Evolutionary conservation across 2,797 vertebrate species (phyloP), one percentile per base, ranked within the genome.

Genomic region (Falco cherrug): DNA sequence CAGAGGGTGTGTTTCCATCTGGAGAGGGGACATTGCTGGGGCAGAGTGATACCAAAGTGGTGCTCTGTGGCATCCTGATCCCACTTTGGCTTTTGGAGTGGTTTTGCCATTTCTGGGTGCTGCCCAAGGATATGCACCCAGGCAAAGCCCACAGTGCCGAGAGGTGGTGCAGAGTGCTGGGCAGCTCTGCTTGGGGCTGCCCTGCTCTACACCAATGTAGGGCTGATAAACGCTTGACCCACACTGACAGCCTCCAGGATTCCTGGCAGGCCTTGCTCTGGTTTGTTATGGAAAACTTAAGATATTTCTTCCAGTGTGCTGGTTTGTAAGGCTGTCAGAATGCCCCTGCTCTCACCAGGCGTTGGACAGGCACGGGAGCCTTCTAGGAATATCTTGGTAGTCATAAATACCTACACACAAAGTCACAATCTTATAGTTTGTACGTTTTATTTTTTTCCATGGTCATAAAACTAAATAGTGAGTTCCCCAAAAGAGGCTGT

Each of bases 121-220:
- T 41, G 26, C 48, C 65, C 24, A n/a, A n/a, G 54, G 35, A 13
- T 6, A 6, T 5, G 15, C 16, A 43, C 8, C 41, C 41, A 5
- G 37, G 39, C 48, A 84, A 33, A 84, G 22, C 21, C 39, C 10
- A 25, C n/a, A 3, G 4, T 4, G 4, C n/a, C 4, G 41, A 35
- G 28, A 33, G 48, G 71, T 41, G 37, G 12, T 77, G 68, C 24
- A 18, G 73, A 26, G 56, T 4, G 1, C 39, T 1, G 14, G 21
- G 56, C 4, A 2, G 48, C 70, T 68, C 43, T 71, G 47, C 56
- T 11, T 31, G 67, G 16, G n/a, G 25, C 54, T 85, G 51, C 16
- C 71, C 20, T 3, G 8, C 11, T 21, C 74, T 71, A 47, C 11
- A 33, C 74, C 57, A 48, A 0, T 3, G 0, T 19, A 15, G 56